Percentiles rank a stretch among this genome's conserved stretches.
Evolutionary conservation across 1,140 invertebrate species (phyloP).

Genomic region (Psilanteris sp.): DNA sequence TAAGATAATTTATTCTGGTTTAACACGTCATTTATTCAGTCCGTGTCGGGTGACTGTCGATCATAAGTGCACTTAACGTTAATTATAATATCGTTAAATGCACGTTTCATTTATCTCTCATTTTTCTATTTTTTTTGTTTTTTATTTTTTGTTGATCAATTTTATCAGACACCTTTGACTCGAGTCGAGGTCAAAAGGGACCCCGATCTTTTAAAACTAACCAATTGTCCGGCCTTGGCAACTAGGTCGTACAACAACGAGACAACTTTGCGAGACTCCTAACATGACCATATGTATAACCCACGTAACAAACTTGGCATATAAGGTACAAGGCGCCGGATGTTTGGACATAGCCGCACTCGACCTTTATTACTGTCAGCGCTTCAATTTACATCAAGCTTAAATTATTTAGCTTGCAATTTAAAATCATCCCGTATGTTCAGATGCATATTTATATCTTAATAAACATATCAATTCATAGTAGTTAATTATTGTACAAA

Average conservation of each 20-base stretch:
- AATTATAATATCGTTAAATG: conserved; percentile 57
- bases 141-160: conserved; percentile 13
- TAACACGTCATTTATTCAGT: conserved; percentile 41
- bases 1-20: conserved; percentile 36
- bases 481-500: no score
- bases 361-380: conserved; percentile 50
- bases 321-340: conserved; percentile 64
- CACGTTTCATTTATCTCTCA: conserved; percentile 31
- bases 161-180: conserved; percentile 15
- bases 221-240: conserved; percentile 59
- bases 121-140: conserved; percentile 11
- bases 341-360: conserved; percentile 20
- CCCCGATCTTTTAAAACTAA: conserved; percentile 35
- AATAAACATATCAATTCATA: no score
- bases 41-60: conserved; percentile 26
- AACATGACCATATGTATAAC: conserved; percentile 65
- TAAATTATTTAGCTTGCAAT: no score
- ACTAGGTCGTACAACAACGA: conserved; percentile 70
- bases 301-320: conserved; percentile 69
- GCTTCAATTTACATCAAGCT: no score
- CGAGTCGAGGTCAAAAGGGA: conserved; percentile 29
- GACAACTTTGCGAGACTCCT: conserved; percentile 63
- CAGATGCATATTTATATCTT: no score
- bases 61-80: conserved; percentile 45
- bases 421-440: no score